Evolutionary conservation across 2,113 vertebrate genomes (phyloP), one percentile per base, ranked within the genome.

Genomic region (Centropus unirufus): DNA sequence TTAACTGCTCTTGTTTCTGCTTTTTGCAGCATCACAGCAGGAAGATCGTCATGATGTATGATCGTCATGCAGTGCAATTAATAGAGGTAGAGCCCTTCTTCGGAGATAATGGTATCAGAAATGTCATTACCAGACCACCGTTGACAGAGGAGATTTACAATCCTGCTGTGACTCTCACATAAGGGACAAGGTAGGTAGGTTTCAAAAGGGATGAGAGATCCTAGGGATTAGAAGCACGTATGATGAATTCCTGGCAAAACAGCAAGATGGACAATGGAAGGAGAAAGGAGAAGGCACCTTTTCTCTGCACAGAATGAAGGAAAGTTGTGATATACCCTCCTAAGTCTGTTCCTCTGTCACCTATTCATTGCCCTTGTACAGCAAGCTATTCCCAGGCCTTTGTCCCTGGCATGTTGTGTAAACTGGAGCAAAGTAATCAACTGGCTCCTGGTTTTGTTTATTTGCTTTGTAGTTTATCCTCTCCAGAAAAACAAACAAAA

Each of bases 161-260:
- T 13, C 21, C n/a, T 2, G 1, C 18, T 36, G 23, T 15, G 23
- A 75, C 24, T 40, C 13, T 51, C 22, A 47, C 0, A 0, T 30
- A 63, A 73, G 7, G 21, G 15, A 47, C 5, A 62, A 4, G 32
- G 29, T 66, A 61, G 32, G 19, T 23, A 8, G 5, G 7, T 72
- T 77, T 47, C 54, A 81, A 76, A 81, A 78, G 15, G 32, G 15
- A 39, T 11, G 3, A 44, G 68, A 36, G 44, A 47, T 29, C 26
- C 19, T 15, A 23, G 5, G 47, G 17, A 44, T 74, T 59, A 73
- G 23, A 59, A 69, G 18, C n/a, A 52, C 0, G 14, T 80, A 39
- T 10, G 6, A 57, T 15, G 17, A 81, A 27, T 27, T 91, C 12
- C 27, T 44, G 30, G 27, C n/a, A 57, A 88, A 84, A 66, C 18